Evolutionary conservation across 1,140 invertebrate genomes (phyloP).

Genomic region (Mylabris phalerata): DNA sequence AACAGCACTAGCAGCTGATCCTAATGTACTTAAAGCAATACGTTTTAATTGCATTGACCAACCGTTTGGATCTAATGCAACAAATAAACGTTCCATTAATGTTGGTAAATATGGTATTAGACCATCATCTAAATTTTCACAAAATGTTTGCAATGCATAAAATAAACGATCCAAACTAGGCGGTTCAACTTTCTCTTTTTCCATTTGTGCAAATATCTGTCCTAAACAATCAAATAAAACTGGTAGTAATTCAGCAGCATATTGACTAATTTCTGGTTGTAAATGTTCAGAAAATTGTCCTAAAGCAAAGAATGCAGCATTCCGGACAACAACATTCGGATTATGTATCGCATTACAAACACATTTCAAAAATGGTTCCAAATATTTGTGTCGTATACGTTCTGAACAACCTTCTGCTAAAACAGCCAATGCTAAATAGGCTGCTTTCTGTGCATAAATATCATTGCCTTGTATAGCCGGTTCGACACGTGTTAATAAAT

Average conservation of each 20-base stretch:
- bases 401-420: constrained; percentile 76
- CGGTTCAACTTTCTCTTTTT: constrained; percentile 51
- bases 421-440: constrained; percentile 66
- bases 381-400: constrained; percentile 63
- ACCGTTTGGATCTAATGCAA: constrained; percentile 50
- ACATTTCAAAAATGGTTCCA: constrained; percentile 61
- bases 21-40: constrained; percentile 61
- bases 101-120: constrained; percentile 64
- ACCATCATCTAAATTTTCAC: constrained; percentile 67
- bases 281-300: constrained; percentile 78
- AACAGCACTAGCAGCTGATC: constrained; percentile 61
- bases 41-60: constrained; percentile 54
- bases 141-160: constrained; percentile 75
- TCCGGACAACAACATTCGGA: constrained; percentile 54
- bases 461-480: constrained; percentile 53
- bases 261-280: constrained; percentile 72
- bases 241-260: constrained; percentile 63
- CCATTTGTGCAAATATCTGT: constrained; percentile 50
- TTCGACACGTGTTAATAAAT: constrained; percentile 55
- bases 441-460: constrained; percentile 57
- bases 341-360: constrained; percentile 65
- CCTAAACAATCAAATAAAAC: constrained; percentile 65
- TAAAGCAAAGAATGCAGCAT: constrained; percentile 71
- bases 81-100: constrained; percentile 64
- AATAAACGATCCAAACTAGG: constrained; percentile 65